A percentile compares a stretch with the other conserved stretches of the same genome.
Conservation (phyloP, 1,140 invertebrate species). For the Drosophila bocki region DNA sequence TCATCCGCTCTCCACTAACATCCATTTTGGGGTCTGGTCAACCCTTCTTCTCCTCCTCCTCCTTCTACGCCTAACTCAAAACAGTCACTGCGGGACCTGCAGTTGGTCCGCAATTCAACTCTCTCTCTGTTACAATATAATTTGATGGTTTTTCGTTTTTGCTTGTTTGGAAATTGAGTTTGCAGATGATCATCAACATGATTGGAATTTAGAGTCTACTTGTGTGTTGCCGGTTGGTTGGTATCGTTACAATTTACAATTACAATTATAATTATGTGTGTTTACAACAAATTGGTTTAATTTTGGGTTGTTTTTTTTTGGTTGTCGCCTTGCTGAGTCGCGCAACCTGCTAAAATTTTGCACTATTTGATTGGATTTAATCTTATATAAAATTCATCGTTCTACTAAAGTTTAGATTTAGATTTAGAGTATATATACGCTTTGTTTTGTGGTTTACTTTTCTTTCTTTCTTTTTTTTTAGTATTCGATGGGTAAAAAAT, state of each 20-base stretch:
- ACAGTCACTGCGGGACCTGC: slow-evolving; percentile 54
- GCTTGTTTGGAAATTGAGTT: slow-evolving; percentile 57
- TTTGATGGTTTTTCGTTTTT: slow-evolving; percentile 27
- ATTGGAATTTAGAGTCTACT: slow-evolving; percentile 75
- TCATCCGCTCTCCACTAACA: slow-evolving; percentile 55
- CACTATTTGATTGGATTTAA: slow-evolving; percentile 72
- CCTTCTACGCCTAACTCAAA: slow-evolving; percentile 70
- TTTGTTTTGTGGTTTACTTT: slow-evolving; percentile 40
- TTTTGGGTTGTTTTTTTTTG: slow-evolving; percentile 50
- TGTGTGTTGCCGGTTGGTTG: slow-evolving; percentile 23
- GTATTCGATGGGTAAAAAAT: slow-evolving; percentile 81
- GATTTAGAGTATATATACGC: slow-evolving; percentile 30
- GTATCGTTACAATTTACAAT: slow-evolving; percentile 45
- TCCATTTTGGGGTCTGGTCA: slow-evolving; percentile 52
- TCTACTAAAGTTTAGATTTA: slow-evolving; percentile 63
- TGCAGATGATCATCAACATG: slow-evolving; percentile 77
- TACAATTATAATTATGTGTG: slow-evolving; percentile 50
- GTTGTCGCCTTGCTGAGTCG: slow-evolving; percentile 64
- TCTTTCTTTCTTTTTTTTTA: slow-evolving; percentile 15
- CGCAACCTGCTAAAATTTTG: slow-evolving; percentile 72
- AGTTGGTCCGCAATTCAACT: slow-evolving; percentile 43
- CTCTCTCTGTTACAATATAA: slow-evolving; percentile 59
- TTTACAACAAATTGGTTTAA: slow-evolving; percentile 75
- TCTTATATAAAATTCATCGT: slow-evolving; percentile 74
- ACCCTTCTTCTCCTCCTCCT: slow-evolving; percentile 1